Percentiles rank a stretch among this genome's conserved stretches.
These are phyloP conservation scores for Nautilus pompilius DNA, from an alignment of 1,140 invertebrate genomes.

Conservation along the genomic window DNA sequence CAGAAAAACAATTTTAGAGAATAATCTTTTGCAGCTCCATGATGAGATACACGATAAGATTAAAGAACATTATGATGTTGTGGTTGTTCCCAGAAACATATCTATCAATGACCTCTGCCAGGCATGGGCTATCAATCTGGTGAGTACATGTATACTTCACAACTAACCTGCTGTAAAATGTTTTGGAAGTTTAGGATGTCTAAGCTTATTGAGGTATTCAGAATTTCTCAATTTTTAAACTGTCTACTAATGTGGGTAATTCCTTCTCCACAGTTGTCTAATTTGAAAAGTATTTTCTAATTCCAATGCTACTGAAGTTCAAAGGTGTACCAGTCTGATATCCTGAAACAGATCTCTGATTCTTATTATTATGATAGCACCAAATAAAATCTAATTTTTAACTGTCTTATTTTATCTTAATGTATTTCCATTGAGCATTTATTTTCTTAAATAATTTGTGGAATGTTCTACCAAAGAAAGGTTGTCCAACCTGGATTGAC, in stretches of 20 bases:
- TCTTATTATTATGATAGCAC: too few species aligned
- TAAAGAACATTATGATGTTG: conserved; percentile 40
- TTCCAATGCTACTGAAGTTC: too few species aligned
- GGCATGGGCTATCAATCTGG: conserved; percentile 48
- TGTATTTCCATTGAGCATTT: not conserved
- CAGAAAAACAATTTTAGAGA: too few species aligned
- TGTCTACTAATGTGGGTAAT: not conserved
- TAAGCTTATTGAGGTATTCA: not conserved
- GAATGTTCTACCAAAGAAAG: not conserved
- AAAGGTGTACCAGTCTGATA: too few species aligned
- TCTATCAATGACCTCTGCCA: conserved; percentile 50
- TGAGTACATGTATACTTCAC: conserved; percentile 15
- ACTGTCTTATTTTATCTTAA: not conserved
- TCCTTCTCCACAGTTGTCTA: not conserved
- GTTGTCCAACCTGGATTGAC: not conserved
- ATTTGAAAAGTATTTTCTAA: too few species aligned
- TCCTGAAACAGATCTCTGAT: too few species aligned
- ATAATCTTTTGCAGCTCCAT: too few species aligned
- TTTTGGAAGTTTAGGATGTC: not conserved
- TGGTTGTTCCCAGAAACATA: conserved; percentile 46
- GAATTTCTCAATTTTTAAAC: not conserved
- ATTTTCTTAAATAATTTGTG: not conserved
- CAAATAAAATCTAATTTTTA: not conserved
- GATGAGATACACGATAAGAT: conserved; percentile 43
- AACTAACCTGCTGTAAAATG: not conserved